Base-by-base conservation (phyloP, 2,797 vertebrate genomes). In the Holocentrus rufus region DNA sequence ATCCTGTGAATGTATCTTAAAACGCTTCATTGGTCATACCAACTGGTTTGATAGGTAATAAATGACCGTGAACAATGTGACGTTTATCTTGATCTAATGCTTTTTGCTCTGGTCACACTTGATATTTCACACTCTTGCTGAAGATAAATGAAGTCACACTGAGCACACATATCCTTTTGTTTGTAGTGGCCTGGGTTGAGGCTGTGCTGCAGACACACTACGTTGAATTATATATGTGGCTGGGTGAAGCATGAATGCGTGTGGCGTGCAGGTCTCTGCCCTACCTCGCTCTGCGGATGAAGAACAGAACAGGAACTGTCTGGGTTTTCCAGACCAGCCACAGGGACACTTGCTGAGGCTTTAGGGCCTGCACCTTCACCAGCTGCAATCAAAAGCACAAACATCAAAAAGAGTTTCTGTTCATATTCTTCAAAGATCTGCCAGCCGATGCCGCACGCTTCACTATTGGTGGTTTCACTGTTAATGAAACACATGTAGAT, bases 261-360 rank as follows among this genome's bases (percentile, higher is more conserved):
- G 27, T 14, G 61, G 44, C 31, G 49, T 14, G 18, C n/a, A 11
- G 39, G 27, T 11, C 9, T 22, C 13, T 59, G 15, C 5, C 75
- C 25, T 88, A 94, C 93, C 92, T 88, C 71, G 7, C 13, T 63
- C 61, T 83, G 82, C 65, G 71, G 82, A 23, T 62, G 78, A 14
- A 44, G 63, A 72, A 31, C 72, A 52, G 75, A 17, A 76, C 76
- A 82, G 67, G 76, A 82, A 57, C 39, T 46, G 72, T 84, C 77
- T n/a, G 66, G 30, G 14, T 69, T 71, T 22, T 82, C 56, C 10
- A 27, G 13, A 7, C 20, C 81, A 30, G 63, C 59, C 42, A 27
- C 70, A 25, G 77, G 52, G 57, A 62, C 75, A 77, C 69, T 47
- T 67, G 70, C 73, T 20, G 65, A 20, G 27, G 62, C 30, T 68